Evolutionary conservation across 2,797 vertebrate genomes (phyloP).

Genomic region (Sparidentex hasta): DNA sequence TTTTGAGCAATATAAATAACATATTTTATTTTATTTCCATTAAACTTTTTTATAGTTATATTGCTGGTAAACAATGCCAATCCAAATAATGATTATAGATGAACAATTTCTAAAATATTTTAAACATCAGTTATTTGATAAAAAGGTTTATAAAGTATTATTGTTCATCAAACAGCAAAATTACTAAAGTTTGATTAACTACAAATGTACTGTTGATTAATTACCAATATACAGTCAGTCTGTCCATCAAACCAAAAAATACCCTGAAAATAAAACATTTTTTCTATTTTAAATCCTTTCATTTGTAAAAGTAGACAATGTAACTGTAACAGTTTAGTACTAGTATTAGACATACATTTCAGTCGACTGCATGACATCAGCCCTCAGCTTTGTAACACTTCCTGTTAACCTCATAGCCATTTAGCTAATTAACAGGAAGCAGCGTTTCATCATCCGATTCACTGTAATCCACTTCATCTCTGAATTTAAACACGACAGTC

Average conservation of each 20-base stretch:
- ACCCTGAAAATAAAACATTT: not conserved
- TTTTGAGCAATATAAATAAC: no score
- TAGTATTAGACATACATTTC: not conserved
- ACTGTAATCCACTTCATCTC: slow-evolving; percentile 1
- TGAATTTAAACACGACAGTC: not conserved
- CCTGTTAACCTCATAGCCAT: slow-evolving; percentile 17
- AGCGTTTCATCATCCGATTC: not conserved
- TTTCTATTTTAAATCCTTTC: not conserved
- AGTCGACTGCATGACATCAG: not conserved
- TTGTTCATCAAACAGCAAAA: no score
- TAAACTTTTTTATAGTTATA: no score
- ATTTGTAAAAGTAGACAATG: not conserved
- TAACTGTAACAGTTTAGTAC: not conserved
- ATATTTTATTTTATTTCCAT: no score
- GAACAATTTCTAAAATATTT: no score
- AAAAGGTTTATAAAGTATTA: no score
- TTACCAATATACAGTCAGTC: not conserved
- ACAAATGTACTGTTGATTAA: no score
- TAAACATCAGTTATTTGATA: no score
- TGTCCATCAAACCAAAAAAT: not conserved
- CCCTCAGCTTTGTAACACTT: slow-evolving; percentile 11
- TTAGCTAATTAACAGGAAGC: slow-evolving; percentile 9
- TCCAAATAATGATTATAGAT: no score
- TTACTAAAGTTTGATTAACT: no score
- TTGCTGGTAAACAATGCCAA: no score